Conservation (phyloP, 1,140 invertebrate species). For the Nebria ingens region DNA sequence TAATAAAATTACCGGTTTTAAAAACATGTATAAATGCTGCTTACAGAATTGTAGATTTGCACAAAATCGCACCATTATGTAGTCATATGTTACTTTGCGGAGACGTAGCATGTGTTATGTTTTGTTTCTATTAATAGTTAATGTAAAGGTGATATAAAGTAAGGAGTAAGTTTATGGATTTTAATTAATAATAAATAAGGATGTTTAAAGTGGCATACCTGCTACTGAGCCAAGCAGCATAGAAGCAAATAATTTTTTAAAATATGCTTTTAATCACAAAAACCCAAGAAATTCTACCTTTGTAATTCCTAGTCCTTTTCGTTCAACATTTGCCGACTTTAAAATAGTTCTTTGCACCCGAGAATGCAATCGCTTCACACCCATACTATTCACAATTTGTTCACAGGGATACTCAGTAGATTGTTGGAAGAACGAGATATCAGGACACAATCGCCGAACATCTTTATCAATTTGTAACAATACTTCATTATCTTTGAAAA, state of each 20-base stretch:
- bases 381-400: constrained; percentile 61
- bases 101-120: too few relatives aligned
- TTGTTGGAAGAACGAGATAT: constrained; percentile 95
- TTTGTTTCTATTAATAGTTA: too few relatives aligned
- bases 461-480: constrained; percentile 95
- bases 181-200: constrained; percentile 16
- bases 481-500: constrained; percentile 95
- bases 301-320: constrained; percentile 77
- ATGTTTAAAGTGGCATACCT: constrained; percentile 22
- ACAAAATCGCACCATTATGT: constrained; percentile 7
- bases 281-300: constrained; percentile 50
- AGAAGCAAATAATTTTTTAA: constrained; percentile 12
- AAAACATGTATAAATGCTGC: too few relatives aligned
- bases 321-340: constrained; percentile 77
- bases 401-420: constrained; percentile 77
- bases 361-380: constrained; percentile 70
- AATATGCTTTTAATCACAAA: constrained; percentile 10
- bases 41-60: too few relatives aligned
- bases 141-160: too few relatives aligned
- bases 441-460: constrained; percentile 86
- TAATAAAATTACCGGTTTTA: too few relatives aligned
- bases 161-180: too few relatives aligned
- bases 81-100: too few relatives aligned
- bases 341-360: constrained; percentile 78
- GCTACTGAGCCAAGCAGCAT: constrained; percentile 26